Conservation (phyloP, 2,797 vertebrate genomes). For the Garrulus glandarius region DNA sequence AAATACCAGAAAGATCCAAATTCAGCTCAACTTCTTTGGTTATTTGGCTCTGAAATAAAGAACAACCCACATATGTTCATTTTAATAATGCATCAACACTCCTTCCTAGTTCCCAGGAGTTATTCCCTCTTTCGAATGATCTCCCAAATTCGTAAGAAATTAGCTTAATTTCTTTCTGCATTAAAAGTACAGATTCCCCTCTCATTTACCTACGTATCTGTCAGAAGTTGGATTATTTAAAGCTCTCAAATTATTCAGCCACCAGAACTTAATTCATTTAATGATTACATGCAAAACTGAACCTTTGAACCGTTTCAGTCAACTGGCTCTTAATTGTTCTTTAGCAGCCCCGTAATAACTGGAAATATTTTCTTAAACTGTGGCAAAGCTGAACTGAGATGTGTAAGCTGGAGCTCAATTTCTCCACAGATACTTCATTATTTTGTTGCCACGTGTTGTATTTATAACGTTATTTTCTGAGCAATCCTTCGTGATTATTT, state of each 20-base stretch:
- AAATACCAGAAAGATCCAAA: not conserved
- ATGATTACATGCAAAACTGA: not conserved
- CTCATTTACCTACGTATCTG: not conserved
- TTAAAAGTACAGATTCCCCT: not conserved
- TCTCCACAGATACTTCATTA: slow-evolving; percentile 12
- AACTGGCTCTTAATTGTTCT: slow-evolving; percentile 40
- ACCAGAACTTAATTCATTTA: slow-evolving; percentile 19
- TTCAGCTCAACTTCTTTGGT: not conserved
- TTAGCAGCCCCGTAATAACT: not conserved
- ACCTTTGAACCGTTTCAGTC: slow-evolving; percentile 35
- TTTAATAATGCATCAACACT: slow-evolving; percentile 18
- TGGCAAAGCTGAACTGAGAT: not conserved
- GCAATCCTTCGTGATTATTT: not conserved
- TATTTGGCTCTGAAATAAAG: not conserved
- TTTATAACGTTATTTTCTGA: slow-evolving; percentile 29
- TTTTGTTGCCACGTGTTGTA: not conserved
- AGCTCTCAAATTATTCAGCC: not conserved
- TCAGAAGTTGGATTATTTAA: not conserved
- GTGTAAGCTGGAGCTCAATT: slow-evolving; percentile 2
- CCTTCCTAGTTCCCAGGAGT: not conserved
- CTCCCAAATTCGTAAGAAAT: not conserved
- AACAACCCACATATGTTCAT: not conserved
- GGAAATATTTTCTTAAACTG: not conserved
- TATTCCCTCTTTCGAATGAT: not conserved
- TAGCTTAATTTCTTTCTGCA: not conserved